Conservation (phyloP, 2,797 vertebrate genomes). For the Oryzias sinensis region DNA sequence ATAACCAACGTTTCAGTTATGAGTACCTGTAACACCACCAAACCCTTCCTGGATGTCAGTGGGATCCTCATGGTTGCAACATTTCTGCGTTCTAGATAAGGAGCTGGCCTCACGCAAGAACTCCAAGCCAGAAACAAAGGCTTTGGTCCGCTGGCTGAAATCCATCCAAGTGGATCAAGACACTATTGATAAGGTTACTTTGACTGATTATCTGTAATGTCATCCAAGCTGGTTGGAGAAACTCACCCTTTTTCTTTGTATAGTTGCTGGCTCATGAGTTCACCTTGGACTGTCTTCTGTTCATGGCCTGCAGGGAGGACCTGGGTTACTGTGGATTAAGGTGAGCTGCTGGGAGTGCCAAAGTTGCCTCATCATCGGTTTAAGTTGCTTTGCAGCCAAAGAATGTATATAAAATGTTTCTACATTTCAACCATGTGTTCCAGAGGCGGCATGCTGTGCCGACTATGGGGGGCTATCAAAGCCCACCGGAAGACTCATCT, state of each 20-base stretch:
- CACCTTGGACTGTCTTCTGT: conserved; percentile 81
- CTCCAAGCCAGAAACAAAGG: conserved; percentile 48
- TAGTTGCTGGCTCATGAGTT: conserved; percentile 84
- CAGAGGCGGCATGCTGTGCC: conserved; percentile 85
- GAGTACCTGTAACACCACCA: not conserved
- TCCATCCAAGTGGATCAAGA: conserved; percentile 73
- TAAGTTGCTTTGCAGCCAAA: not conserved
- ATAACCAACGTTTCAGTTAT: not conserved
- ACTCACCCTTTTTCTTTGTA: conserved; percentile 36
- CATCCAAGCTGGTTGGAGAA: conserved; percentile 1
- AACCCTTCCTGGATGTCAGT: no score
- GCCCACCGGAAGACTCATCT: conserved; percentile 61
- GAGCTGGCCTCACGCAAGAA: conserved; percentile 8
- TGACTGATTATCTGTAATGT: not conserved
- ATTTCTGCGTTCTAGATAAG: conserved; percentile 30
- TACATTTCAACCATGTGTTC: conserved; percentile 22
- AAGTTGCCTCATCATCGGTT: conserved; percentile 6
- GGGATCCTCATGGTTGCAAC: no score
- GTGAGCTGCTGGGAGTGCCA: conserved; percentile 57
- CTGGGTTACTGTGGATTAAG: conserved; percentile 83
- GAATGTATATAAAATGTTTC: no score
- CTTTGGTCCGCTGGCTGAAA: conserved; percentile 81
- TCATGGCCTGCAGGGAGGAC: conserved; percentile 81
- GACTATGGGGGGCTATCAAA: conserved; percentile 83
- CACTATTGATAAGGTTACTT: conserved; percentile 78